Conservation (phyloP, 2,797 vertebrate genomes). For the Melanotaenia maccullochi region DNA sequence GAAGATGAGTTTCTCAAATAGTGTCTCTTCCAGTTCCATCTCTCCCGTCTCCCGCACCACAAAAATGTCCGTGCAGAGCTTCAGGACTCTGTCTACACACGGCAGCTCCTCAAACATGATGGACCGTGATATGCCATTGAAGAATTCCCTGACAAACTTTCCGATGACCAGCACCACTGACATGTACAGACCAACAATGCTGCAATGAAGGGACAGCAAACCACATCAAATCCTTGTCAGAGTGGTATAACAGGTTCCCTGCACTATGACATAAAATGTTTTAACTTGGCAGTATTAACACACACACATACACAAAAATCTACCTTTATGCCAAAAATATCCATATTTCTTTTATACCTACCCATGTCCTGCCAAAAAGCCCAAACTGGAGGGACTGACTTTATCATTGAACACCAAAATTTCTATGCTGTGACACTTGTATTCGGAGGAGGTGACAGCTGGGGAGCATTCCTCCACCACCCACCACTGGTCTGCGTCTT, state of each 20-base stretch:
- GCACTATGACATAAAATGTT: neutral
- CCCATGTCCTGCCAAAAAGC: constrained; percentile 87
- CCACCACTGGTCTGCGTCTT: constrained; percentile 81
- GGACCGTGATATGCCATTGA: constrained; percentile 84
- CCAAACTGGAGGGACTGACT: constrained; percentile 87
- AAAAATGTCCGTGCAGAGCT: constrained; percentile 85
- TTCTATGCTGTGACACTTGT: constrained; percentile 81
- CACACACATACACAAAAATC: neutral
- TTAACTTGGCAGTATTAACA: too few relatives aligned
- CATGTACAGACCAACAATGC: constrained; percentile 85
- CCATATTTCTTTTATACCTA: constrained; percentile 50
- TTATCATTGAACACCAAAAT: constrained; percentile 85
- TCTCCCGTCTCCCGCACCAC: constrained; percentile 84
- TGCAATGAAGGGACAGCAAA: constrained; percentile 32
- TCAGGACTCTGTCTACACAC: constrained; percentile 81
- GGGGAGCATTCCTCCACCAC: constrained; percentile 81
- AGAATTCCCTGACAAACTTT: constrained; percentile 87
- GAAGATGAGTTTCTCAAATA: constrained; percentile 86
- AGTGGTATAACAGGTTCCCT: too few relatives aligned
- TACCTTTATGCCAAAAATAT: neutral
- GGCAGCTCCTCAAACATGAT: constrained; percentile 88
- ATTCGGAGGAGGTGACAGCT: constrained; percentile 25
- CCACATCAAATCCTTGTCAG: neutral
- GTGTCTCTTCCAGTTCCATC: constrained; percentile 85
- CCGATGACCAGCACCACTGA: constrained; percentile 83